Evolutionary conservation across 2,113 vertebrate species (phyloP), one percentile per base, ranked within the genome.

Genomic region (Notarius lentiginosus): DNA sequence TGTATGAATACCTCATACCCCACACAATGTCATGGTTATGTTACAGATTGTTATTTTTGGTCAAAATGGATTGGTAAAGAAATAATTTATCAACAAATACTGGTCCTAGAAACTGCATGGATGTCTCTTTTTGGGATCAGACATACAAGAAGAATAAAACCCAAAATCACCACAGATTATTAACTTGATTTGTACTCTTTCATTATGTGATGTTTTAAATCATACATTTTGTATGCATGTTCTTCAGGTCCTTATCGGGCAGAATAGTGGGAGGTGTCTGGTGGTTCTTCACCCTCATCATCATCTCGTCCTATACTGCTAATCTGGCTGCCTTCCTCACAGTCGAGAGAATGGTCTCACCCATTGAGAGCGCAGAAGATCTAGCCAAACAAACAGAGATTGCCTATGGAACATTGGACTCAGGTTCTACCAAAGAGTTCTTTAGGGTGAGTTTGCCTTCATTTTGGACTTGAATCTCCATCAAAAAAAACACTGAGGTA

Each of bases 281-380:
- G 98, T 99, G 98, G 98, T 99, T 99, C 95, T 99, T 99, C 96
- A 99, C 98, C 90, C 97, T 99, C 95, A 99, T 99, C 96, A 99
- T 99, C 93, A 99, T 99, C 95, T 99, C 98, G 86, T 99, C 98
- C 94, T 99, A 99, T 94, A 99, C 98, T 92, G 98, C 98, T 95
- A 99, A 99, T 94, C 96, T 99, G 61, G 98, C 98, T 95, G 98
- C 98, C 94, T 99, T 99, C 95, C 95, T 99, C 83, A 99, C 98
- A 53, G 98, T 99, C 92, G 98, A 99, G 91, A 98, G 98, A 92
- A 99, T 99, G 98, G 98, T 99, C 85, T 99, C 98, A 90, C 98
- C 98, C 84, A 99, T 99, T 92, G 98, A 99, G 93, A 99, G 98
- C 60, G 98, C 98, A 34, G 98, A 99, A 94, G 98, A 99, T 93